Base-by-base conservation (phyloP, 2,888 invertebrate genomes). In the Erebia ligea region DNA sequence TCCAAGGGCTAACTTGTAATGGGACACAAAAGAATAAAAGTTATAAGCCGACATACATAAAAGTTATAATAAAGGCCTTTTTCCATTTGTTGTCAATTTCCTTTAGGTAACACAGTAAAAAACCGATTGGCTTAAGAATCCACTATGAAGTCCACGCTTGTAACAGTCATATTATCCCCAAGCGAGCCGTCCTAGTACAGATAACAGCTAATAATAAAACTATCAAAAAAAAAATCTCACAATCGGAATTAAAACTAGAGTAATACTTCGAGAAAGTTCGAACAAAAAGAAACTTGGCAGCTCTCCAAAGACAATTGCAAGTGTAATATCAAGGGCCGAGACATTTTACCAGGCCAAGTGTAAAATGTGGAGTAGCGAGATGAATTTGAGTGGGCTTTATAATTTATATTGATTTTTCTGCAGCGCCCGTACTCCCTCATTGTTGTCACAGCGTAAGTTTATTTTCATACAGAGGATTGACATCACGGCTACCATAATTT, bases 231-330 rank as follows among this genome's bases (percentile, higher is more conserved):
- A 64, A 64, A 54, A 8, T 62, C 59, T 59, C 21, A 62, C 64
- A 19, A 64, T 54, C 13, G 25, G 48, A 58, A 58, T 58, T 67
- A 58, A 58, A 42, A 67, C 57, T 67, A 58, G 54, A 58, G 54
- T 67, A 54, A 48, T 57, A 57, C 40, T 25, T 13, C 67, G 67
- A 63, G 66, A 64, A 59, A 63, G 71, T 52, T 68, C 42, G 59
- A 65, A 25, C 63, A 66, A 72, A 72, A 72, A 69, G 72, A 54
- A 67, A 21, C 58, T 67, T 67, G 67, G 67, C 67, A 45, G 10
- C 54, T 25, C 21, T 45, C 67, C 67, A 67, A 64, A 64, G 64
- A 64, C 64, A 64, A 64, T 64, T 64, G 64, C 64, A 54, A 64
- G 64, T 64, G 64, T 64, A 64, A 64, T 64, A 64, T 64, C 64